These are phyloP conservation scores for Drosophila subpulchrella DNA, from an alignment of 1,140 invertebrate genomes.

Conservation along the genomic window DNA sequence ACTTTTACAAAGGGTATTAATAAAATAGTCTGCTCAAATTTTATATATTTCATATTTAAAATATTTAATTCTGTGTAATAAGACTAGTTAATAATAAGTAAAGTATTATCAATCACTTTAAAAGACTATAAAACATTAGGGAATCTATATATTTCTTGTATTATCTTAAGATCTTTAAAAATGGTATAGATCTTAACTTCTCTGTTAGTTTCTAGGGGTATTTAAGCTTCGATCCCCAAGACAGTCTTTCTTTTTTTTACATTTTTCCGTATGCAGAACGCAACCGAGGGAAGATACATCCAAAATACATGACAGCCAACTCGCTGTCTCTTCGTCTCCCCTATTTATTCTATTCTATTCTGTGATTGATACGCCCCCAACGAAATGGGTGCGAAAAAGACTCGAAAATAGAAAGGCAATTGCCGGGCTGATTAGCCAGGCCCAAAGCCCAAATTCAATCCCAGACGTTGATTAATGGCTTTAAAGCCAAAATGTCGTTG, in stretches of 20 bases:
- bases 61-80: too few relatives aligned
- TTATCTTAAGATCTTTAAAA: too few relatives aligned
- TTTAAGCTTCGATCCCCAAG: slow-evolving; percentile 1
- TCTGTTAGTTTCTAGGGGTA: background rate
- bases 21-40: background rate
- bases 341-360: slow-evolving; percentile 10
- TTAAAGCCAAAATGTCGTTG: slow-evolving; percentile 54
- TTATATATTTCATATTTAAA: background rate
- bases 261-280: slow-evolving; percentile 32
- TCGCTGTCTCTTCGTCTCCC: background rate
- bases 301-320: slow-evolving; percentile 43
- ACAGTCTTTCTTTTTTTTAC: background rate
- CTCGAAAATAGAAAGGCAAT: slow-evolving; percentile 52
- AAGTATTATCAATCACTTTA: too few relatives aligned
- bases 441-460: slow-evolving; percentile 22
- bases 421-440: slow-evolving; percentile 63
- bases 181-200: too few relatives aligned
- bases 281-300: slow-evolving; percentile 31
- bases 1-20: background rate
- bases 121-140: too few relatives aligned
- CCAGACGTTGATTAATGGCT: slow-evolving; percentile 74
- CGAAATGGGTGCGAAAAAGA: slow-evolving; percentile 43
- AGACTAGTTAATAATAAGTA: too few relatives aligned
- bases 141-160: too few relatives aligned
- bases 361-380: slow-evolving; percentile 75